These are phyloP conservation scores for Silurus asotus DNA, from an alignment of 2,113 vertebrate genomes.

Conservation along the genomic window DNA sequence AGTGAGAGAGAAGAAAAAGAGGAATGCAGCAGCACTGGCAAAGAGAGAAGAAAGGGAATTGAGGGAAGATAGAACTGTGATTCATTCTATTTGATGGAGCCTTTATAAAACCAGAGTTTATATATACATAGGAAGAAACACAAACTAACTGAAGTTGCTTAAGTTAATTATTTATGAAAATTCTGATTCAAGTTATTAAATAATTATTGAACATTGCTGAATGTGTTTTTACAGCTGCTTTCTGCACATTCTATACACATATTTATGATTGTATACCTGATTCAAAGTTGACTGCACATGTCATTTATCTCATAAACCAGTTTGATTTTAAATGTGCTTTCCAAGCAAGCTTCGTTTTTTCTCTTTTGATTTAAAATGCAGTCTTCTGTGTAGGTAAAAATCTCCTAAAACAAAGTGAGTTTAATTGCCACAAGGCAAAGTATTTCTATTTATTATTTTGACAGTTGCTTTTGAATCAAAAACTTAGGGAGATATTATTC, in stretches of 20 bases:
- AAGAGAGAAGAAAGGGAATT: constrained; percentile 46
- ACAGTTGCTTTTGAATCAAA: not conserved
- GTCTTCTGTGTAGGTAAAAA: not conserved
- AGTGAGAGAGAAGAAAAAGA: constrained; percentile 42
- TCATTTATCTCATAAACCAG: not conserved
- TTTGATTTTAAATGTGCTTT: not conserved
- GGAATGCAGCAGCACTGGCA: constrained; percentile 43
- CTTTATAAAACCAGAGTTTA: not conserved
- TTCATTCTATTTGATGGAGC: not conserved
- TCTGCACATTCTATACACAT: not conserved
- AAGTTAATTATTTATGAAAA: not conserved
- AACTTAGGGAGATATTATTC: not conserved
- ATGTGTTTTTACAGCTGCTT: not conserved
- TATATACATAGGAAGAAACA: not conserved
- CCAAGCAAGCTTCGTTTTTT: not conserved
- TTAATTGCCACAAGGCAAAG: not conserved
- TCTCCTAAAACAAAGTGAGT: not conserved
- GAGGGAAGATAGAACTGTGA: constrained; percentile 23
- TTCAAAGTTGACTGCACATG: not conserved
- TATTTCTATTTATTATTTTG: not conserved
- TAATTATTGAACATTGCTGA: not conserved
- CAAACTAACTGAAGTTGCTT: not conserved
- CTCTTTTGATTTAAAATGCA: not conserved
- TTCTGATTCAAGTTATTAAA: not conserved
- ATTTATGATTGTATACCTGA: not conserved